Base-by-base conservation (phyloP, 2,888 invertebrate genomes). In the Rhingia rostrata region DNA sequence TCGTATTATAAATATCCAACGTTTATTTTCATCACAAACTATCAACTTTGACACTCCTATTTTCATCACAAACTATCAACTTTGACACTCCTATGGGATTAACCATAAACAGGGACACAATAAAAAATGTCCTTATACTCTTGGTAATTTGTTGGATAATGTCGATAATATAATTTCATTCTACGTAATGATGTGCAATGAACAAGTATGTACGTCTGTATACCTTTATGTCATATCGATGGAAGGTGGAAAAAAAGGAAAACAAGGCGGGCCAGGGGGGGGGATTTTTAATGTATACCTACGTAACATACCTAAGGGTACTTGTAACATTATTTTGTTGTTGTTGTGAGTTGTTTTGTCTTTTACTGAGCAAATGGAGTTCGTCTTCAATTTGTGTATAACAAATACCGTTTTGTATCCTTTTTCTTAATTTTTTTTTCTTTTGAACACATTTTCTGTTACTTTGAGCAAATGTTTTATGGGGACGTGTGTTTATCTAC, bases 401-500 rank as follows among this genome's bases (percentile, higher is more conserved):
- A 58, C 51, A 22, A 61, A 61, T 22, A 22, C 45, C 37, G 51
- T 53, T 39, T 56, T 37, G 22, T 56, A 22, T 64, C 39, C 51
- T 10, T 30, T 10, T 39, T 67, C 14, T 61, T 67, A 39, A 60
- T 61, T 9, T 32, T 72, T 51, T 51, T 64, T 22, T 54, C 56
- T 41, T 64, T 64, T 74, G 63, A 56, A 49, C 56, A 70, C 69
- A 70, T 58, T 47, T 22, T 64, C 32, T 66, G 14, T 45, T 14
- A 47, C 61, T 47, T 60, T 77, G 75, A 74, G 74, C 74, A 64
- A 66, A 37, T 35, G 22, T 37, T 49, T 33, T 4, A 39, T 14
- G 77, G 61, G 78, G 64, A 70, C 70, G 30, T 10, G 45, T 80
- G 45, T 80, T 84, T 80, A 84, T 84, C 80, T 84, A 75, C 41